Evolutionary conservation across 2,797 vertebrate genomes (phyloP), one percentile per base, ranked within the genome.

Genomic region (Mormyrops boulengeri): DNA sequence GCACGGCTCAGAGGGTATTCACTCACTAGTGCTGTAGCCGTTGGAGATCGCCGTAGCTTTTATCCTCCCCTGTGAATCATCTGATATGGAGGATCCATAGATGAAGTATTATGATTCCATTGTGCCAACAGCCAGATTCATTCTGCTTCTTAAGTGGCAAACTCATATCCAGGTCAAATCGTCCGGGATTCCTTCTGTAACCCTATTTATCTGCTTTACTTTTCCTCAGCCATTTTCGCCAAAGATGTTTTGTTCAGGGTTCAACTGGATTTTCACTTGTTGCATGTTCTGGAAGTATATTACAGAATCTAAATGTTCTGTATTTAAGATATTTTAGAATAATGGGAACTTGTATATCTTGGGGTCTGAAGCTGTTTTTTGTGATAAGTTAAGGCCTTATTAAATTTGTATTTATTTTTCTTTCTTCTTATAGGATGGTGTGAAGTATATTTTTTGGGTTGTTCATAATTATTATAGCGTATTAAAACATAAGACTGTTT

Each of bases 101-200:
- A 60, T 87, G 86, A 87, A 87, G 86, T 57, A 60, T 87, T 87
- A 60, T 41, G 52, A 60, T 87, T 17, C 52, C 86, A 87, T 60
- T 38, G 86, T 87, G 86, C 86, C 52, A 57, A 60, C 17, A 11
- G 14, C 77, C 19, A 57, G 86, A 87, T 41, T 30, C 84, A 52
- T 53, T 52, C 22, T 52, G 44, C n/a, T 52, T 52, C 84, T 85
- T 26, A 26, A 50, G 84, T 85, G 84, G 84, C 49, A 82, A 82
- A 82, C 47, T 85, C 47, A 26, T 7, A 85, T 50, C 44, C 49
- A 85, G 84, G 84, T 85, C 22, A 30, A 82, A 47, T 22, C 41
- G 6, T 47, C 77, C 19, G 7, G 17, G 77, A 47, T 44, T 82
- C 34, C 77, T 38, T 82, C 6, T 47, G 7, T 47, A n/a, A 47